Percentiles rank a stretch among this genome's conserved stretches.
Evolutionary conservation across 2,113 vertebrate genomes (phyloP).

Genomic region (Urocynchramus pylzowi): DNA sequence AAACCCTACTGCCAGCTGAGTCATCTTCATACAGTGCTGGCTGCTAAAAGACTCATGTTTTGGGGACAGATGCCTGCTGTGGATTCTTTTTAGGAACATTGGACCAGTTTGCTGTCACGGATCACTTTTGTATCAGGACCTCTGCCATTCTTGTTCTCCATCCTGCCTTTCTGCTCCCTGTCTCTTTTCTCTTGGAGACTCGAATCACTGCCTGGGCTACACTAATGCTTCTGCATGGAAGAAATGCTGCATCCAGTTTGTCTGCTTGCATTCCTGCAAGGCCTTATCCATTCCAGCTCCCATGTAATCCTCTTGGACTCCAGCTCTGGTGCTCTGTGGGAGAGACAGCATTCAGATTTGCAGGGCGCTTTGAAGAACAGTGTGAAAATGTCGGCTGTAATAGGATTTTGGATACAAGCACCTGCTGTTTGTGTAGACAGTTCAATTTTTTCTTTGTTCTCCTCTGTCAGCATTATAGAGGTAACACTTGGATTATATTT

Average conservation of each 20-base stretch:
- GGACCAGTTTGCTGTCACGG: not conserved
- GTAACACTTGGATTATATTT: not conserved
- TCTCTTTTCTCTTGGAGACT: not conserved
- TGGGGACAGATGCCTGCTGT: not conserved
- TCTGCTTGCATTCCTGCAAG: not conserved
- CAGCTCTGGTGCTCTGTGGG: not conserved
- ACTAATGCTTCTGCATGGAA: not conserved
- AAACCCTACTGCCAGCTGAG: not conserved
- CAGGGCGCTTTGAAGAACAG: conserved; percentile 9
- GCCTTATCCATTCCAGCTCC: not conserved
- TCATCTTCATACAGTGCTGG: not conserved
- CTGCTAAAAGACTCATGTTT: not conserved
- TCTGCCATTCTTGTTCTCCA: not conserved
- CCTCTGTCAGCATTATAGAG: not conserved
- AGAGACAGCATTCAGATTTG: not conserved
- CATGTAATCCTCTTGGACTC: not conserved
- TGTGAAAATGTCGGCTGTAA: not conserved
- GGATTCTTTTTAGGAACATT: not conserved
- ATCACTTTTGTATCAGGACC: not conserved
- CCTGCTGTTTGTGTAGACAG: not conserved
- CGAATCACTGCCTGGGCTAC: not conserved
- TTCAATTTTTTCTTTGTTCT: not conserved
- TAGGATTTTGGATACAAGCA: not conserved
- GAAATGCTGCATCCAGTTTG: not conserved
- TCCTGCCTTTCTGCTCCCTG: not conserved